Percentiles rank a stretch among this genome's conserved stretches.
phyloP scores from a whole-genome alignment of 2,113 vertebrate genomes.

The Sphaerodactylus townsendi region DNA sequence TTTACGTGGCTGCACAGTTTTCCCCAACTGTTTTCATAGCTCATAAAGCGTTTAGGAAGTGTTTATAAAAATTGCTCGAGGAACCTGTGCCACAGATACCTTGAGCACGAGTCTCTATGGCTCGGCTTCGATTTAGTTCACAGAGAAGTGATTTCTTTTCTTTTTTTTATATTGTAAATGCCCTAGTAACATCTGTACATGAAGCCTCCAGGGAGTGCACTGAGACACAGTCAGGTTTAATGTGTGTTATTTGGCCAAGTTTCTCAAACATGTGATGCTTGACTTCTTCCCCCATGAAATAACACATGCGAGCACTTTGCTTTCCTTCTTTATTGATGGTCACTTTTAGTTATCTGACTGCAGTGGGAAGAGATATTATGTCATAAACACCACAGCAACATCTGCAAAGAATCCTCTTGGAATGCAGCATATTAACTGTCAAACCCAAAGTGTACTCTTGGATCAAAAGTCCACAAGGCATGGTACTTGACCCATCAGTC shows the following conservation, averaged over 20 bases:
- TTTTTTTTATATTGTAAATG: slow-evolving; percentile 62
- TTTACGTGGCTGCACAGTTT: slow-evolving; percentile 68
- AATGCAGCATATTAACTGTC: slow-evolving; percentile 14
- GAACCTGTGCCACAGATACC: slow-evolving; percentile 72
- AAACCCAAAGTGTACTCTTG: slow-evolving; percentile 41
- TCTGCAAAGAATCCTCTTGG: slow-evolving; percentile 60
- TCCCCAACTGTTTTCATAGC: slow-evolving; percentile 73
- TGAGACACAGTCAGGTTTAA: slow-evolving; percentile 60
- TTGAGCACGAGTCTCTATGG: slow-evolving; percentile 65
- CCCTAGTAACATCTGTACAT: slow-evolving; percentile 76
- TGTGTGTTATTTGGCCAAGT: slow-evolving; percentile 72
- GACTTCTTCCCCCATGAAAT: slow-evolving; percentile 77
- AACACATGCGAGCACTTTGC: slow-evolving; percentile 58
- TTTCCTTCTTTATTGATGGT: slow-evolving; percentile 55
- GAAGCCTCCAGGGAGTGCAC: slow-evolving; percentile 64
- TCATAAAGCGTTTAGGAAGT: slow-evolving; percentile 75
- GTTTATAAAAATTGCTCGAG: slow-evolving; percentile 76
- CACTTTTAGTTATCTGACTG: slow-evolving; percentile 68
- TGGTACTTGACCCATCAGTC: slow-evolving; percentile 39
- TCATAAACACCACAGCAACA: slow-evolving; percentile 70
- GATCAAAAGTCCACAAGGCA: slow-evolving; percentile 45
- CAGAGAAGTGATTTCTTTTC: slow-evolving; percentile 51
- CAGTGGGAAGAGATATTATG: slow-evolving; percentile 64
- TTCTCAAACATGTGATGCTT: slow-evolving; percentile 72
- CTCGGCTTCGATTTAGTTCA: slow-evolving; percentile 71